Evolutionary conservation across 2,113 vertebrate species (phyloP).

Genomic region (Edolisoma coerulescens): DNA sequence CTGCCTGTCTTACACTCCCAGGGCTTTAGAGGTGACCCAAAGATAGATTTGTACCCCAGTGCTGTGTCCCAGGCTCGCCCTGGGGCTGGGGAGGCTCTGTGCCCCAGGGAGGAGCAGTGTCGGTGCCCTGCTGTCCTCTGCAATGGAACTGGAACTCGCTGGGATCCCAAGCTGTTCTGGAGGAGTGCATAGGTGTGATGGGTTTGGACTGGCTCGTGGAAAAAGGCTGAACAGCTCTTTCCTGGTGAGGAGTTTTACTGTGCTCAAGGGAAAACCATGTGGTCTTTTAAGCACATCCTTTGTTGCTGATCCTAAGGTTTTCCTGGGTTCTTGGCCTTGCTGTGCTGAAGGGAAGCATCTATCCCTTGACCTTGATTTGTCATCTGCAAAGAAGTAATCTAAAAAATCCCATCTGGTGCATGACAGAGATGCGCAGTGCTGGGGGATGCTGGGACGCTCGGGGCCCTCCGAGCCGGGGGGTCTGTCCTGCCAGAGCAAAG

Average conservation of each 20-base stretch:
- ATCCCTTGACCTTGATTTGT: not conserved
- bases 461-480: fast-evolving
- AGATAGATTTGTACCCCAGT: not conserved
- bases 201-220: not conserved
- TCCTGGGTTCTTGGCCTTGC: not conserved
- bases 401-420: not conserved
- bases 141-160: not conserved
- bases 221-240: not conserved
- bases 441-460: not conserved
- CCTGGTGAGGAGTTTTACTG: not conserved
- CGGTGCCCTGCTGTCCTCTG: not conserved
- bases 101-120: not conserved
- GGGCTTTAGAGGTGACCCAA: not conserved
- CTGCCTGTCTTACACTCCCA: not conserved
- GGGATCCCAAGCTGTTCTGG: not conserved
- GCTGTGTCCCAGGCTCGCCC: not conserved
- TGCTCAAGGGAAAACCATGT: not conserved
- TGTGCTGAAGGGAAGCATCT: not conserved
- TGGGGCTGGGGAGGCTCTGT: not conserved
- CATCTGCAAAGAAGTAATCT: not conserved
- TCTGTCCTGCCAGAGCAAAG: not conserved
- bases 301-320: not conserved
- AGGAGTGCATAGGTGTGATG: not conserved
- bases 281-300: not conserved
- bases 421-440: not conserved